Evolutionary conservation across 2,113 vertebrate species (phyloP).

Genomic region (Kryptolebias marmoratus): DNA sequence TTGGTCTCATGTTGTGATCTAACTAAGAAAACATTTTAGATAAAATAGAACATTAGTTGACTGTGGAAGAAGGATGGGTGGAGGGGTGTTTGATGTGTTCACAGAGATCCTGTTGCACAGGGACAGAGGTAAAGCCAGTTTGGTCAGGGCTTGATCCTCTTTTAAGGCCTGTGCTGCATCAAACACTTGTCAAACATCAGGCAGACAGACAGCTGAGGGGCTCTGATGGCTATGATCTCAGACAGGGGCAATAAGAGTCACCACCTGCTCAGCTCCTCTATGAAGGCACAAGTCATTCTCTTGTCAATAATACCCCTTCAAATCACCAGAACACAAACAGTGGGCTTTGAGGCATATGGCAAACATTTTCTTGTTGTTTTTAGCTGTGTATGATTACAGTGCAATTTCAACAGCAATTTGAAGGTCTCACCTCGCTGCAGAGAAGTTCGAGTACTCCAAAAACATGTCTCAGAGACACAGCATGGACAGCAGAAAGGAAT

Average conservation of each 20-base stretch:
- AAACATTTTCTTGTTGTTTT: slow-evolving; percentile 78
- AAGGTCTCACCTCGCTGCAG: slow-evolving; percentile 71
- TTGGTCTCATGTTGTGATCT: slow-evolving; percentile 57
- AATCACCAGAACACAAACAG: slow-evolving; percentile 70
- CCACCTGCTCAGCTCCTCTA: slow-evolving; percentile 35
- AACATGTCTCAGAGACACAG: slow-evolving; percentile 58
- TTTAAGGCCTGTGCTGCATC: slow-evolving; percentile 73
- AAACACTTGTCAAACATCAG: slow-evolving; percentile 74
- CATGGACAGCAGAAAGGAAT: slow-evolving; percentile 53
- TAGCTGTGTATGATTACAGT: slow-evolving; percentile 74
- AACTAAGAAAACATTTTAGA: slow-evolving; percentile 57
- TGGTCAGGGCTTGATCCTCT: slow-evolving; percentile 73
- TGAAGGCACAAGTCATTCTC: slow-evolving; percentile 46
- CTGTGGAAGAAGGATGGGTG: slow-evolving; percentile 24
- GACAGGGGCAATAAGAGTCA: slow-evolving; percentile 65
- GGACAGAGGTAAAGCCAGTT: slow-evolving; percentile 66
- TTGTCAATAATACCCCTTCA: slow-evolving; percentile 69
- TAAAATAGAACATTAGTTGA: slow-evolving; percentile 72
- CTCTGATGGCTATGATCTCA: slow-evolving; percentile 73
- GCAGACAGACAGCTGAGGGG: slow-evolving; percentile 77
- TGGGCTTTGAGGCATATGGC: slow-evolving; percentile 74
- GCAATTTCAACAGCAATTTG: slow-evolving; percentile 77
- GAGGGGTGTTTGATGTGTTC: slow-evolving; percentile 66
- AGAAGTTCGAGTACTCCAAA: slow-evolving; percentile 59
- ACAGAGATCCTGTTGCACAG: slow-evolving; percentile 64